Percentiles rank a stretch among this genome's conserved stretches.
phyloP scores from a whole-genome alignment of 37 sponge, comb jelly and placozoan genomes.

The Spongilla lacustris region DNA sequence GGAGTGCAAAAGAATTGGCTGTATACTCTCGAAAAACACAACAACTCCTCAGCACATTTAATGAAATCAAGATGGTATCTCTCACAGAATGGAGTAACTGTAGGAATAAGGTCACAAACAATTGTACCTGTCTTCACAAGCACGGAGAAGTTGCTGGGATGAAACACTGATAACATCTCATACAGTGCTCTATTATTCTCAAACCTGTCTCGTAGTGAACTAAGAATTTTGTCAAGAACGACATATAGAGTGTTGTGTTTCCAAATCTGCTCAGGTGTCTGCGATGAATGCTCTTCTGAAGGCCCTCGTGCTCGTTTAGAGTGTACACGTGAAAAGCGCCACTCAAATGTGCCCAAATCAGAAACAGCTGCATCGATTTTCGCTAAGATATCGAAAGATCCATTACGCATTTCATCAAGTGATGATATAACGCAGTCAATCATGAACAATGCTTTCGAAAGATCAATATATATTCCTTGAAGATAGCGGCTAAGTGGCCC shows the following conservation, averaged over 20 bases:
- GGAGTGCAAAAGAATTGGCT: background rate
- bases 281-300: background rate
- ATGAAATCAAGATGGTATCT: background rate
- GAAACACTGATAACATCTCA: background rate
- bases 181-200: background rate
- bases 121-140: background rate
- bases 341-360: conserved; percentile 1
- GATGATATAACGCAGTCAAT: background rate
- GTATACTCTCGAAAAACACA: background rate
- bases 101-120: background rate
- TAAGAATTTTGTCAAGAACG: background rate
- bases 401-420: background rate
- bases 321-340: background rate
- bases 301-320: background rate
- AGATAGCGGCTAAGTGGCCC: background rate
- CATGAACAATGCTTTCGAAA: background rate
- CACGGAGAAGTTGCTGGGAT: background rate
- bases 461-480: background rate
- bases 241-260: background rate
- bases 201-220: background rate
- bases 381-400: background rate
- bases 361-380: background rate
- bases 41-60: background rate
- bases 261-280: background rate
- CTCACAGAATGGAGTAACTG: background rate